Base-by-base conservation (phyloP, 2,888 invertebrate species). In the Bibio marci region DNA sequence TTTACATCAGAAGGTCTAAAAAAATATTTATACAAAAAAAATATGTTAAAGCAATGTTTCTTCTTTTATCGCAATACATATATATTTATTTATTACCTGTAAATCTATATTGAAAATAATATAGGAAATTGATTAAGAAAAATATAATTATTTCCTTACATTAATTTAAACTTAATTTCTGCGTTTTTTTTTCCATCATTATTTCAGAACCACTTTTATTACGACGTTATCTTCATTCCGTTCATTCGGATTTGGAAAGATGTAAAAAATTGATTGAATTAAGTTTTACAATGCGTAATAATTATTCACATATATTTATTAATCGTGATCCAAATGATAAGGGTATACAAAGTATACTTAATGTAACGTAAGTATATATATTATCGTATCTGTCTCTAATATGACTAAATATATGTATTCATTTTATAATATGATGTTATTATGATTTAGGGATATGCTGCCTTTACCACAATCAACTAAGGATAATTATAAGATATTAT, bases 391-490 rank as follows among this genome's bases (percentile, higher is more conserved):
- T n/a, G n/a, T n/a, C n/a, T n/a, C n/a, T n/a, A n/a, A n/a, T n/a
- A n/a, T n/a, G n/a, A n/a, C n/a, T n/a, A n/a, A n/a, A n/a, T n/a
- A n/a, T n/a, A n/a, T n/a, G n/a, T n/a, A n/a, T n/a, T n/a, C n/a
- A n/a, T n/a, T n/a, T n/a, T n/a, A n/a, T n/a, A n/a, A n/a, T n/a
- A n/a, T n/a, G n/a, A n/a, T n/a, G n/a, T n/a, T n/a, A n/a, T n/a
- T n/a, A n/a, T n/a, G n/a, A n/a, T n/a, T 34, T 62, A 80, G 80
- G 15, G 76, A 80, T 56, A 67, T 77, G 62, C 54, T 78, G 27
- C 76, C 78, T 2, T 59, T 80, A 35, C 78, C 78, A 2, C 69
- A 69, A 45, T 62, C 70, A 45, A 77, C 78, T 2, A 67, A 70
- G 45, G 70, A 76, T 47, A 76, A 76, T 52, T 71, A 74, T 55